phyloP scores from a whole-genome alignment of 2,113 vertebrate genomes.

The Odobenus rosmarus region DNA sequence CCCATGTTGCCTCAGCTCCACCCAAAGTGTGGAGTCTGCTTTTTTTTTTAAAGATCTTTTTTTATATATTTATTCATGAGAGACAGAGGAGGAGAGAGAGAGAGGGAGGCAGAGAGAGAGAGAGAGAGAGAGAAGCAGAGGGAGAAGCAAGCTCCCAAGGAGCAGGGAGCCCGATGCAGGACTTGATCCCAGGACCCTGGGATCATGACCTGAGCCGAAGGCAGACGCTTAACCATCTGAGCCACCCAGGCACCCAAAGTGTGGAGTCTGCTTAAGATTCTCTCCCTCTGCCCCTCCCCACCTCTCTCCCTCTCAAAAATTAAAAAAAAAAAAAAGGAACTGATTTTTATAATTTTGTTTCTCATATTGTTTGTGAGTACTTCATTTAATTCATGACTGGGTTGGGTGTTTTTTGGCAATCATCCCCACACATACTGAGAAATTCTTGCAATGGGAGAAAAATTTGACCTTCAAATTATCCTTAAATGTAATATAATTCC shows the following conservation, averaged over 20 bases:
- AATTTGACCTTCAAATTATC: background rate
- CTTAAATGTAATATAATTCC: background rate
- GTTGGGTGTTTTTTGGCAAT: background rate
- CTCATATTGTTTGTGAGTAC: background rate
- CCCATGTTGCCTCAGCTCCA: background rate
- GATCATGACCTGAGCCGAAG: too few species aligned
- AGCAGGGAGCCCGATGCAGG: too few species aligned
- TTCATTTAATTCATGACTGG: background rate
- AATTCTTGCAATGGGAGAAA: slow-evolving; percentile 8
- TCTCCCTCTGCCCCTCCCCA: background rate
- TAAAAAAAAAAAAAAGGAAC: background rate
- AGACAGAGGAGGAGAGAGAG: too few species aligned
- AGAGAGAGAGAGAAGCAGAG: too few species aligned
- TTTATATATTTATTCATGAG: too few species aligned
- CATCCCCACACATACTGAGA: background rate
- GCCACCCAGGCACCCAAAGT: background rate
- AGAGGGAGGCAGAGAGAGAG: too few species aligned
- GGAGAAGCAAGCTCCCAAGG: too few species aligned
- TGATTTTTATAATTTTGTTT: slow-evolving; percentile 19
- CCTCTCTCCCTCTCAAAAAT: background rate
- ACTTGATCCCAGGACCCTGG: too few species aligned
- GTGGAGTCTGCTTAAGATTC: background rate
- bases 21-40: background rate
- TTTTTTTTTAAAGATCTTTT: background rate
- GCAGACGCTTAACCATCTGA: too few species aligned